These are phyloP conservation scores for Drosophila nigromelanica DNA, from an alignment of 1,140 invertebrate genomes.

Conservation along the genomic window DNA sequence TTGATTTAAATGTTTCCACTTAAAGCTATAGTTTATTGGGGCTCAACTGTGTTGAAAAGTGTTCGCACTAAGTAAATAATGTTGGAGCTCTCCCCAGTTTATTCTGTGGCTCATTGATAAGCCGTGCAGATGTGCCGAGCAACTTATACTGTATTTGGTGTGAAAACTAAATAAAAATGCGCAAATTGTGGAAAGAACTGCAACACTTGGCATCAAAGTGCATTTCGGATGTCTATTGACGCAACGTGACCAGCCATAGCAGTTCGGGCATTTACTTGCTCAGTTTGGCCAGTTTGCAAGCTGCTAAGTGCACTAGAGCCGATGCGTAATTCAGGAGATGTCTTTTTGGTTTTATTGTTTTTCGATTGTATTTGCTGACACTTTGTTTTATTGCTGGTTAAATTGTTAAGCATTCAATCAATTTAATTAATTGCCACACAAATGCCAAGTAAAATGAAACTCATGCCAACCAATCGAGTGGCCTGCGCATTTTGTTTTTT, in stretches of 20 bases:
- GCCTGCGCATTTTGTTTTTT: background rate
- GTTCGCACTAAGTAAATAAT: constrained; percentile 9
- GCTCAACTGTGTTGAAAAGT: background rate
- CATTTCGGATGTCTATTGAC: constrained; percentile 71
- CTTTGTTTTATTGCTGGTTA: constrained; percentile 56
- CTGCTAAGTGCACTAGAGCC: constrained; percentile 42
- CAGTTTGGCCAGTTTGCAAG: background rate
- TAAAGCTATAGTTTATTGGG: background rate
- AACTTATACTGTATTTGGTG: constrained; percentile 2
- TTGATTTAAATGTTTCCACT: background rate
- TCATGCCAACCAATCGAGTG: constrained; percentile 40
- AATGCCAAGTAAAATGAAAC: constrained; percentile 37
- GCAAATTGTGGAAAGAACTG: constrained; percentile 54
- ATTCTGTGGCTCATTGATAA: constrained; percentile 16
- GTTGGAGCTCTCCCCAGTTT: background rate
- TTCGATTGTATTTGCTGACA: constrained; percentile 15
- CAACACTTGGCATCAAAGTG: constrained; percentile 66
- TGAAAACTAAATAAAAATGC: constrained; percentile 28
- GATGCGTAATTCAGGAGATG: constrained; percentile 10
- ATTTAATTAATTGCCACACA: constrained; percentile 69
- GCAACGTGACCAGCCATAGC: constrained; percentile 70
- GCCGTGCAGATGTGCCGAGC: constrained; percentile 4
- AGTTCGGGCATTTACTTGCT: constrained; percentile 48
- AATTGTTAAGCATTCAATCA: constrained; percentile 73
- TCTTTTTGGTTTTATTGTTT: constrained; percentile 30